phyloP scores from a whole-genome alignment of 2,888 invertebrate genomes.

The Acronicta psi region DNA sequence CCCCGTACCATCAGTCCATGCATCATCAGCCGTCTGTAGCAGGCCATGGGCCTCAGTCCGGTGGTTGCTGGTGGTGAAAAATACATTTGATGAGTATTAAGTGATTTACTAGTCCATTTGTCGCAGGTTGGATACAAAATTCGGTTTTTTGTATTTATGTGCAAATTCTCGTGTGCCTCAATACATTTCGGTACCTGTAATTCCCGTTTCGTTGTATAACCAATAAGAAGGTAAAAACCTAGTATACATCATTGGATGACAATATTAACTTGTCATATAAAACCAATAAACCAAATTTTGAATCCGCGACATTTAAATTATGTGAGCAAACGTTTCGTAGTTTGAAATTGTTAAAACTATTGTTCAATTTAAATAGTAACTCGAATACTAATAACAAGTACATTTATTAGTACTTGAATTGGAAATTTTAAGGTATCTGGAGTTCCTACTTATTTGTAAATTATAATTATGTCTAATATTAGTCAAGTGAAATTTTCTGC shows the following conservation, averaged over 20 bases:
- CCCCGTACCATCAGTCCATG: conserved; percentile 85
- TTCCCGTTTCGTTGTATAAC: background rate
- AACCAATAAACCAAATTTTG: conserved; percentile 20
- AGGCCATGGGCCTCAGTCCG: conserved; percentile 77
- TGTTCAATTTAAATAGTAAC: conserved; percentile 67
- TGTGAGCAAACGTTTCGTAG: conserved; percentile 51
- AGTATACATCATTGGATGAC: too few relatives aligned
- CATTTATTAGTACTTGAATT: conserved; percentile 57
- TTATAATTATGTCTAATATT: conserved; percentile 59
- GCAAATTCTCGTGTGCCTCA: background rate
- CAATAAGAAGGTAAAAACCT: background rate
- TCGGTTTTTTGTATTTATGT: conserved; percentile 8
- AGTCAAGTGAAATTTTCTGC: conserved; percentile 41
- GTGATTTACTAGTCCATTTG: conserved; percentile 80
- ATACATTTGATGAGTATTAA: conserved; percentile 46
- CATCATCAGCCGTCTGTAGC: conserved; percentile 80
- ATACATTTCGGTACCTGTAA: background rate
- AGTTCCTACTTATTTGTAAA: conserved; percentile 83
- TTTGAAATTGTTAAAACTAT: conserved; percentile 60
- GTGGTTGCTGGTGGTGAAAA: conserved; percentile 89
- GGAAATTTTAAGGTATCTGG: conserved; percentile 74
- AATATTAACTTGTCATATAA: too few relatives aligned
- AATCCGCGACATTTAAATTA: conserved; percentile 29
- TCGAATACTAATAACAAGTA: conserved; percentile 76
- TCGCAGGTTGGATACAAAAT: conserved; percentile 51